A percentile compares a stretch with the other conserved stretches of the same genome.
Conservation (phyloP, 2,888 invertebrate species). For the Orchesellides sinensis region DNA sequence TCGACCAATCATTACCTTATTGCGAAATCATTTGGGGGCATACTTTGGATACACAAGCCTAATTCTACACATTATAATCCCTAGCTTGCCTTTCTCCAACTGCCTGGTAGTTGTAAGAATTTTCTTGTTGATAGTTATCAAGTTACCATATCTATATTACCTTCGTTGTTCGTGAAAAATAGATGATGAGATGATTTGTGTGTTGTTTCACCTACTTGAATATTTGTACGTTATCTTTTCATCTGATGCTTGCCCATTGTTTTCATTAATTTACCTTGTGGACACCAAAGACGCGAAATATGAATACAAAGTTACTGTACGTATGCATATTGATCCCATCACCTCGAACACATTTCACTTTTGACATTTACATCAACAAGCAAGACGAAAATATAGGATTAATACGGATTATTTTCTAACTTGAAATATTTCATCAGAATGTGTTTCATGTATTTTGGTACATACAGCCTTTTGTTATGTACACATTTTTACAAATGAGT, state of each 20-base stretch:
- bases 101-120: too few species aligned
- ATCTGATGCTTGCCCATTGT: slow-evolving; percentile 34
- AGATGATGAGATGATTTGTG: slow-evolving; percentile 29
- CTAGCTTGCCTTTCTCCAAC: too few species aligned
- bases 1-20: background rate
- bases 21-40: background rate
- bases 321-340: background rate
- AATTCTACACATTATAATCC: too few species aligned
- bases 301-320: slow-evolving; percentile 3
- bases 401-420: slow-evolving; percentile 29
- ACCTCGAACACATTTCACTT: background rate
- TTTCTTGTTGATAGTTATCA: too few species aligned
- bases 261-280: slow-evolving; percentile 42
- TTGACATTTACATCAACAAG: background rate
- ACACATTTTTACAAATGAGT: slow-evolving; percentile 36
- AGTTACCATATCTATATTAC: too few species aligned
- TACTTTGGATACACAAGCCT: slow-evolving; percentile 9
- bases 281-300: slow-evolving; percentile 20
- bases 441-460: background rate
- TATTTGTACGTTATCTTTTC: slow-evolving; percentile 33
- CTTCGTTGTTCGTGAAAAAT: too few species aligned
- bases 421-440: background rate
- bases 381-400: slow-evolving; percentile 36
- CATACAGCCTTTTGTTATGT: background rate
- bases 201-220: slow-evolving; percentile 6